A percentile compares a stretch with the other conserved stretches of the same genome.
Evolutionary conservation across 2,797 vertebrate genomes (phyloP).

Genomic region (Onychomys leucogaster): DNA sequence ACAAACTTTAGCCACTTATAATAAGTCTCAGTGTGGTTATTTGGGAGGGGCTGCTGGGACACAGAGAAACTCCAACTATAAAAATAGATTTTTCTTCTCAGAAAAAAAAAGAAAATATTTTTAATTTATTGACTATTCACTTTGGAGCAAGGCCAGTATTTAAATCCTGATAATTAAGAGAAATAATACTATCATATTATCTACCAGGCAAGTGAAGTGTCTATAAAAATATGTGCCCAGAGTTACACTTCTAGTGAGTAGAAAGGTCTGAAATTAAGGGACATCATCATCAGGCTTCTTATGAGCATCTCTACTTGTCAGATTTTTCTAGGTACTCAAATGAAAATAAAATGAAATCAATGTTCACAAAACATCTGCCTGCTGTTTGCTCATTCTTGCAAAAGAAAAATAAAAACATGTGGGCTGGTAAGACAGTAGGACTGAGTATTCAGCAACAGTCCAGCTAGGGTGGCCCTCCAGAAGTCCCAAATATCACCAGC

Average conservation of each 20-base stretch:
- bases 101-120: not conserved
- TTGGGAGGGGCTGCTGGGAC: not conserved
- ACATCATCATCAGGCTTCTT: too few species aligned
- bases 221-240: not conserved
- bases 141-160: not conserved
- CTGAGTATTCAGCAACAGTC: not conserved
- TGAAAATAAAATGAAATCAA: not conserved
- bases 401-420: not conserved
- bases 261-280: not conserved
- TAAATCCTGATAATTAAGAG: not conserved
- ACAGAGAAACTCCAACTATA: not conserved
- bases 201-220: not conserved
- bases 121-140: not conserved
- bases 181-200: not conserved
- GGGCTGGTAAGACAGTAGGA: not conserved
- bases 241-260: too few species aligned
- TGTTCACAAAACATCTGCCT: not conserved
- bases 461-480: not conserved
- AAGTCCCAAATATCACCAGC: not conserved
- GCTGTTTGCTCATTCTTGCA: not conserved
- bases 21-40: not conserved
- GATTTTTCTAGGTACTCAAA: not conserved
- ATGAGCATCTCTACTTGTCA: not conserved
- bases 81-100: not conserved
- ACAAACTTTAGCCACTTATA: not conserved